Conservation (phyloP, 92 coral and sea anemone genomes). For the Epizoanthus fatuus region DNA sequence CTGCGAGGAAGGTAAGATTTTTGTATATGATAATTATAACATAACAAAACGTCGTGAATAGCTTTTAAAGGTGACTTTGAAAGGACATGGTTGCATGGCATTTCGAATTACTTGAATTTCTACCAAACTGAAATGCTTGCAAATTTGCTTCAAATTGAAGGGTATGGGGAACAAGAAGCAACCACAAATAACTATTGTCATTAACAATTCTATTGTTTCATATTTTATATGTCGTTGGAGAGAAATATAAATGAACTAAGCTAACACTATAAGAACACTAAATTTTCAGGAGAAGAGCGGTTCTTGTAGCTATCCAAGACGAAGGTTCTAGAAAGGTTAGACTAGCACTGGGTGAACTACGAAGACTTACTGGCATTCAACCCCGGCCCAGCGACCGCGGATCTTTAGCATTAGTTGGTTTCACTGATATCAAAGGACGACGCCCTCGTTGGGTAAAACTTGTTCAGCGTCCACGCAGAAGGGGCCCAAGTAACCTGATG, state of each 20-base stretch:
- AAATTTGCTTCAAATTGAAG: no score
- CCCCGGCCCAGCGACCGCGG: not conserved
- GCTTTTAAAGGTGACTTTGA: no score
- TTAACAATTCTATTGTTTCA: no score
- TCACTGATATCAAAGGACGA: constrained; percentile 14
- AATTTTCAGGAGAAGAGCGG: constrained; percentile 18
- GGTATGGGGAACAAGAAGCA: no score
- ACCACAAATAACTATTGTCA: no score
- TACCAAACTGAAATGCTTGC: no score
- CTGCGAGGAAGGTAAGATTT: constrained; percentile 27
- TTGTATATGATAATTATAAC: not conserved
- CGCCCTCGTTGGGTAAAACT: constrained; percentile 19
- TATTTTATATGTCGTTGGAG: not conserved
- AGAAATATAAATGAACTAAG: not conserved
- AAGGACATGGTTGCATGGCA: no score
- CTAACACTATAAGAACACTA: not conserved
- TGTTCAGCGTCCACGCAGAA: constrained; percentile 1
- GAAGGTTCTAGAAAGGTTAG: not conserved
- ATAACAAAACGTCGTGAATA: no score
- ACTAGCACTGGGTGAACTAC: not conserved
- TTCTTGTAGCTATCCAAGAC: constrained; percentile 24
- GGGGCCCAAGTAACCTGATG: constrained; percentile 22
- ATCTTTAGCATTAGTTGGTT: constrained; percentile 29
- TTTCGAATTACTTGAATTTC: no score
- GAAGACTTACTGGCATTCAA: constrained; percentile 9